Evolutionary conservation across 2,888 invertebrate species (phyloP), one percentile per base, ranked within the genome.

Genomic region (Erebia ligea): DNA sequence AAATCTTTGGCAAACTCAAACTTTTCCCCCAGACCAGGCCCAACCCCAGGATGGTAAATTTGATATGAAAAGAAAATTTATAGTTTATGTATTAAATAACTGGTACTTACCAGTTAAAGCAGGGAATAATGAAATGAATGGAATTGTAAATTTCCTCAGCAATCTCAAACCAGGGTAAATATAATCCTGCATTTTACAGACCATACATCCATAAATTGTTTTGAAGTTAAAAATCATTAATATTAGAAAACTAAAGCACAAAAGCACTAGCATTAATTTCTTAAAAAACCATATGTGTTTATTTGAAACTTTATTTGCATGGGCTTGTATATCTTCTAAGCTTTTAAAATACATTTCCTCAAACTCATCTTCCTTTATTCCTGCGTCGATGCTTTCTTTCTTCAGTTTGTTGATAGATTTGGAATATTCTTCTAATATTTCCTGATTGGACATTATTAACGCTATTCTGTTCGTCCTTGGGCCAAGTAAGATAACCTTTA

Each of bases 141-240:
- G 97, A 79, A 98, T 94, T 64, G 97, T 95, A 76, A 96, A 81
- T 78, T 95, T 95, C 70, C 98, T 94, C 81, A 97, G 91, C 42
- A 96, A 84, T 79, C 96, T 95, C 87, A 98, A 94, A 13, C 96
- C 96, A 11, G 97, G 97, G 91, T 98, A 97, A 77, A 98, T 97
- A 79, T 95, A 95, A 71, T 96, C 96, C 86, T 97, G 97, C 34
- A 97, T 92, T 87, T 96, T 96, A 84, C 96, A 94, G 76, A 96
- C 88, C 76, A 96, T 87, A 77, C 95, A 93, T 83, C 95, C 95
- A 74, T 96, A 95, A 13, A 96, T 94, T 25, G 95, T 93, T 81
- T 95, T 95, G 81, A 95, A 95, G 79, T 95, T 94, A 77, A 93
- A 82, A 65, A 87, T 76, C 69, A 94, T 78, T 45, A 90, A 21